Evolutionary conservation across 2,113 vertebrate species (phyloP).

Genomic region (Scytalopus superciliaris): DNA sequence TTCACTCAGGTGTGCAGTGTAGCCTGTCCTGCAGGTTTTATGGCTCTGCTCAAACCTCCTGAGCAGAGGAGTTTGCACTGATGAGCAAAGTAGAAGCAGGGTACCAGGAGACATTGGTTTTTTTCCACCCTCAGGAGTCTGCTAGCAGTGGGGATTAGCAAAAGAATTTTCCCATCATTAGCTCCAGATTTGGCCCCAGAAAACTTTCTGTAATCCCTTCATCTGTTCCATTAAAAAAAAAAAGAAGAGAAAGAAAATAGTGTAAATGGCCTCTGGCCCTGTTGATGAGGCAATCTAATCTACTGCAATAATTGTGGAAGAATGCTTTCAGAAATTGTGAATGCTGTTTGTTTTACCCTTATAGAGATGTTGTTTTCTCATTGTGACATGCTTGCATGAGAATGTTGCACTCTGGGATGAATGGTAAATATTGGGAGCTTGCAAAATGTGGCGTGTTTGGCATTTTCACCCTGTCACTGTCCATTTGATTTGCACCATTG

Average conservation of each 20-base stretch:
- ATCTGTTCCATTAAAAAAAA: slow-evolving; percentile 11
- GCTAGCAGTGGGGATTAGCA: slow-evolving; percentile 37
- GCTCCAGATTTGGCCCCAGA: slow-evolving; percentile 38
- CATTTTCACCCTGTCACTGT: neutral
- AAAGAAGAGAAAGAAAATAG: neutral
- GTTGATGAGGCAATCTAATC: slow-evolving; percentile 57
- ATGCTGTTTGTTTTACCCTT: slow-evolving; percentile 56
- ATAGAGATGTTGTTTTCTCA: slow-evolving; percentile 27
- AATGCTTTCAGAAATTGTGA: slow-evolving; percentile 44
- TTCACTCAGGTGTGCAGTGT: neutral
- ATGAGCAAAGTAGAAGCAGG: neutral
- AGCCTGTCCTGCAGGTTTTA: neutral
- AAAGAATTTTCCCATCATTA: slow-evolving; percentile 63
- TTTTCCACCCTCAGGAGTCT: slow-evolving; percentile 15
- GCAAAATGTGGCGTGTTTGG: neutral
- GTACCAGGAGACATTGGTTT: neutral
- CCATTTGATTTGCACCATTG: accelerated
- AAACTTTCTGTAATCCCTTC: slow-evolving; percentile 54
- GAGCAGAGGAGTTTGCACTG: neutral
- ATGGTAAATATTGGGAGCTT: neutral
- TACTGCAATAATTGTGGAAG: slow-evolving; percentile 40
- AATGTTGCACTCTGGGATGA: neutral
- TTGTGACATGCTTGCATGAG: neutral
- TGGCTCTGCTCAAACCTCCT: neutral
- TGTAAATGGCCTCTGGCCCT: slow-evolving; percentile 45